A percentile compares a stretch with the other conserved stretches of the same genome.
Conservation (phyloP, 2,113 vertebrate species). For the Forbesichthys agassizii region DNA sequence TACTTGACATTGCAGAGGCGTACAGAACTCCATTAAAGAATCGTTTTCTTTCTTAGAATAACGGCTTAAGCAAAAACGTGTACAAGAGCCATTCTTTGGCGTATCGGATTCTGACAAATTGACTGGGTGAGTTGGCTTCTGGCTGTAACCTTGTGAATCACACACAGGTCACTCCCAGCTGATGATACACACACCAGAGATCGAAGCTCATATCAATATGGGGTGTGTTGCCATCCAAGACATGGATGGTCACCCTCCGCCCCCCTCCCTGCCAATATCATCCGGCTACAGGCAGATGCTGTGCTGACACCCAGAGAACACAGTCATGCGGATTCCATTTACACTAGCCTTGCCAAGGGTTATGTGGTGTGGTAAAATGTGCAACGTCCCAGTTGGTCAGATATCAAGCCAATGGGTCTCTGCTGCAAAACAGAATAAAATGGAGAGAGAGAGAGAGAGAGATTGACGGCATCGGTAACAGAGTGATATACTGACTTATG, state of each 20-base stretch:
- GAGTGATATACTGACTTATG: conserved; percentile 35
- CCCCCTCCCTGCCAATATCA: conserved; percentile 24
- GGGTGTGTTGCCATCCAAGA: not conserved
- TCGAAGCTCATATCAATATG: conserved; percentile 1
- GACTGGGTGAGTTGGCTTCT: conserved; percentile 14
- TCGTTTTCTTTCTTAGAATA: not conserved
- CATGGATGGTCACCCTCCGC: not conserved
- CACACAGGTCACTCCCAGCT: conserved; percentile 9
- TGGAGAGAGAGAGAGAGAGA: conserved; percentile 10
- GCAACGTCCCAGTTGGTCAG: conserved; percentile 5
- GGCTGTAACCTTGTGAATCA: conserved; percentile 17
- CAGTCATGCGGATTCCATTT: conserved; percentile 18
- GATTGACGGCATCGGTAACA: conserved; percentile 14
- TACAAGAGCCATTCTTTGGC: not conserved
- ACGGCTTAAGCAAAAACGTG: not conserved
- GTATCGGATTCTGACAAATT: conserved; percentile 16
- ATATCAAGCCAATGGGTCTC: not conserved
- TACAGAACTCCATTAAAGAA: not conserved
- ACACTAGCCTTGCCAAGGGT: conserved; percentile 11
- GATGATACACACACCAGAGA: conserved; percentile 18
- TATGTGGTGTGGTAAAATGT: conserved; percentile 11
- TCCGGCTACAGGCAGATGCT: conserved; percentile 32
- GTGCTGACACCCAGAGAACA: conserved; percentile 27
- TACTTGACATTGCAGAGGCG: not conserved
- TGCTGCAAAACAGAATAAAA: conserved; percentile 12